Base-by-base conservation (phyloP, 2,113 vertebrate genomes). In the Hippocampus guttulatus region DNA sequence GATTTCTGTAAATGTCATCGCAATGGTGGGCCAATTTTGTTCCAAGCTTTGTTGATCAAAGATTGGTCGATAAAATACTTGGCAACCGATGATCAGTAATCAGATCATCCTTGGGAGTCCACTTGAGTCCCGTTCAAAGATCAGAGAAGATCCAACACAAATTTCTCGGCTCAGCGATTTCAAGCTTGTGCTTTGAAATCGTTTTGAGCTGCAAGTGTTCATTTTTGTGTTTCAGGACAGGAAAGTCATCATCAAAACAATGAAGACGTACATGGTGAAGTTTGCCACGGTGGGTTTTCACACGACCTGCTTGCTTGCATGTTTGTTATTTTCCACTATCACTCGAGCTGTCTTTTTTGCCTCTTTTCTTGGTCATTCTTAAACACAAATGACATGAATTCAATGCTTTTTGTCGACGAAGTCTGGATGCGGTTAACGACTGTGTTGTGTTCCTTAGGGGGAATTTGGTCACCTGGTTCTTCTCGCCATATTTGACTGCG, bases 191-290 rank as follows among this genome's bases (percentile, higher is more conserved):
- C 12, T 45, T 14, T 45, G 43, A 45, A 12, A 15, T 12, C 33
- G 18, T 21, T 63, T 64, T 4, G 38, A 14, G 21, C 27, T 18
- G 12, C 6, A 63, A 9, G 33, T 9, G 0, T 10, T 21, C 11
- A 12, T 23, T 47, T 65, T 23, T 60, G 54, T 84, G 68, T 90
- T 88, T 49, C 84, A 99, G 97, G 97, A 99, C 88, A 93, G 97
- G 84, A 99, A 99, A 89, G 85, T 98, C 10, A 95, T 99, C 74
- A 92, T 98, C 80, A 99, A 99, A 92, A 98, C 96, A 6, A 95
- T 98, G 97, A 99, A 98, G 92, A 95, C 94, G 0, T 98, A 95
- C 5, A 80, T 98, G 83, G 93, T 94, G 82, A 98, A 98, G 88
- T 94, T 97, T 85, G 95, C 97, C 64, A 98, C 69, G 70, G 97